Percentiles rank a stretch among this genome's conserved stretches.
Evolutionary conservation across 2,797 vertebrate genomes (phyloP).

Genomic region (Pelodytes ibericus): DNA sequence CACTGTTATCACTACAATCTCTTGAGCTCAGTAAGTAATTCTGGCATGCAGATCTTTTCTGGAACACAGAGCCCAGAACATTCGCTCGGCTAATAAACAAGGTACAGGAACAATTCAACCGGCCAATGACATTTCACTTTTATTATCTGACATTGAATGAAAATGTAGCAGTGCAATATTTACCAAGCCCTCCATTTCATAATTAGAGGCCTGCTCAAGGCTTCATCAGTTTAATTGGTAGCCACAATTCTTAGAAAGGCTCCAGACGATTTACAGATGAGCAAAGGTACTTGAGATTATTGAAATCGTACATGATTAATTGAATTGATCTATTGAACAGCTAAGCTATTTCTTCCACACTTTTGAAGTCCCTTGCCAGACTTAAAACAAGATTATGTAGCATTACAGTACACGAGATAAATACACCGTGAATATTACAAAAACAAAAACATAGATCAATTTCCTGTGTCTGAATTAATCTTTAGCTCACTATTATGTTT

Average conservation of each 20-base stretch:
- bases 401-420: too few relatives aligned
- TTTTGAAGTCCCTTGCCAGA: too few relatives aligned
- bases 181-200: not conserved
- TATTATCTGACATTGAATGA: not conserved
- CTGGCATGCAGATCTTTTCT: not conserved
- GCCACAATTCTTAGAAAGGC: not conserved
- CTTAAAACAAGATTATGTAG: too few relatives aligned
- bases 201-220: not conserved
- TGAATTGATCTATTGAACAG: too few relatives aligned
- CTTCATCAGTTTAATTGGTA: not conserved
- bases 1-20: not conserved
- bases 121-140: not conserved
- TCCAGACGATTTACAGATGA: not conserved
- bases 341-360: too few relatives aligned
- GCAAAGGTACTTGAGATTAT: not conserved
- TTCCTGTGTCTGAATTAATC: too few relatives aligned
- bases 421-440: too few relatives aligned
- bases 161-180: not conserved
- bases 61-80: not conserved
- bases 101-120: not conserved
- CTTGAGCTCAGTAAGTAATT: not conserved
- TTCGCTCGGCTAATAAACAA: not conserved
- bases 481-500: too few relatives aligned
- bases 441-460: too few relatives aligned
- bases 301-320: too few relatives aligned